Evolutionary conservation across 1,140 invertebrate genomes (phyloP), one percentile per base, ranked within the genome.

Genomic region (Brachionus rubens): DNA sequence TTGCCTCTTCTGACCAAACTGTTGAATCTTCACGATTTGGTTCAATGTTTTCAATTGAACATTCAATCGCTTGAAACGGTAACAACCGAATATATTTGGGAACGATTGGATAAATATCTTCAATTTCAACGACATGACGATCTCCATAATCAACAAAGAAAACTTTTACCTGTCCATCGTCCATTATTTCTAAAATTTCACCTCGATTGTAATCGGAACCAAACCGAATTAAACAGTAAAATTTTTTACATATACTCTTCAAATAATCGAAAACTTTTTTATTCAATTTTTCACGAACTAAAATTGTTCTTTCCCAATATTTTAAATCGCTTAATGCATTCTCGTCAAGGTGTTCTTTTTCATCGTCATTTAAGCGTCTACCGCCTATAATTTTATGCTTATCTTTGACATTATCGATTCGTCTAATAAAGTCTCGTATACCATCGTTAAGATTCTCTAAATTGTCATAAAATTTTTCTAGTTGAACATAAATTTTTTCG

Each of bases 11-110:
- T 2, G 43, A 7, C 67, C 67, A 70, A 0, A 5, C 19, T 54
- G 26, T 54, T 54, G 12, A 28, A 28, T 54, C 19, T n/a, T 36
- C 36, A 28, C 16, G 10, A 6, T 33, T 50, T 28, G 65, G 6
- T 50, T 4, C 9, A 2, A 72, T 72, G 7, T 28, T 9, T 3
- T 72, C 68, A 33, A 72, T 48, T 14, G 46, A 54, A 10, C 68
- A 72, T 72, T 72, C 43, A 28, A 72, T 72, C 1, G 68, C 68
- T 72, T 72, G 68, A 7, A 72, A 72, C 14, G 68, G 68, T 12
- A 72, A 26, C 4, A 40, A 33, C 2, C 36, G n/a, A 72, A 72
- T 50, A 41, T 50, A 72, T 54, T 36, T 54, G 28, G 46, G 12
- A 40, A 9, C 21, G 9, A 72, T 72, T 33, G 68, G 68, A 72